phyloP scores from a whole-genome alignment of 2,797 vertebrate genomes.

The Apogon talboti region DNA sequence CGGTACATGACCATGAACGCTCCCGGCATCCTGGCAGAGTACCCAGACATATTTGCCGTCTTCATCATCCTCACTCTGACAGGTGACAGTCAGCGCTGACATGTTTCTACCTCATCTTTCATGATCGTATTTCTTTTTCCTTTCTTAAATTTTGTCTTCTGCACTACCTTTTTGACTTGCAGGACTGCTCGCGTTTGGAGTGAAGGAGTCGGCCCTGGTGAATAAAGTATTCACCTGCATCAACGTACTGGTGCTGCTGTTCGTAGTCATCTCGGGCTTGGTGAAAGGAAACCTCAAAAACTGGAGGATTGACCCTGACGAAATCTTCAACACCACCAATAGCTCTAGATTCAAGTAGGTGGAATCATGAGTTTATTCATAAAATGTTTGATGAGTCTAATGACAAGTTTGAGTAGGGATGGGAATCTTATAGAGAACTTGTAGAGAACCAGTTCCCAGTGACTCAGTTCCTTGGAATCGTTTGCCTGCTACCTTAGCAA shows the following conservation, averaged over 20 bases:
- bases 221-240: slow-evolving; percentile 96
- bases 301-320: slow-evolving; percentile 87
- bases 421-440: no score
- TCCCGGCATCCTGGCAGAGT: slow-evolving; percentile 89
- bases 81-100: slow-evolving; percentile 75
- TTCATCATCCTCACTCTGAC: slow-evolving; percentile 92
- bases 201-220: slow-evolving; percentile 96
- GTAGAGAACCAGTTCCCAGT: no score
- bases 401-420: background rate
- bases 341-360: slow-evolving; percentile 84
- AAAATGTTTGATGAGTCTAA: no score
- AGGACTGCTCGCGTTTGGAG: slow-evolving; percentile 92
- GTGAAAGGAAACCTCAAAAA: slow-evolving; percentile 91
- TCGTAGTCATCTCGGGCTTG: slow-evolving; percentile 91
- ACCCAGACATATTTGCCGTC: slow-evolving; percentile 93
- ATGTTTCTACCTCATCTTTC: background rate
- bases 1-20: slow-evolving; percentile 87
- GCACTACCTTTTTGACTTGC: background rate
- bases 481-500: no score
- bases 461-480: no score
- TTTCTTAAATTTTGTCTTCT: background rate
- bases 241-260: slow-evolving; percentile 92
- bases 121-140: background rate
- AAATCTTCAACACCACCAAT: slow-evolving; percentile 77
- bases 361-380: background rate